These are phyloP conservation scores for Eidolon dupreanum DNA, from an alignment of 2,797 vertebrate species.

Conservation along the genomic window DNA sequence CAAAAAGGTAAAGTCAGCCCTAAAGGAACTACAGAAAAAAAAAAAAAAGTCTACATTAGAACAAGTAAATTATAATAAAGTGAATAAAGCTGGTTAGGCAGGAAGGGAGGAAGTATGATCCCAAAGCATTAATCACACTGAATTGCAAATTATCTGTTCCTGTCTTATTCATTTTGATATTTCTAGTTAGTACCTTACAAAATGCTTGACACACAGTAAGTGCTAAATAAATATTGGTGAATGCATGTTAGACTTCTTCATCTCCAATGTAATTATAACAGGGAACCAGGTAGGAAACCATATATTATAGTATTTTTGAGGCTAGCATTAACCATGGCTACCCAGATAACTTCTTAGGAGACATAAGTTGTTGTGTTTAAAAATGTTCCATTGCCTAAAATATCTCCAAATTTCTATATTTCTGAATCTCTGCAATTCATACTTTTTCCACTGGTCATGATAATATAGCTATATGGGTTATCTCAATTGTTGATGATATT, in stretches of 20 bases:
- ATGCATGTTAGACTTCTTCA: not conserved
- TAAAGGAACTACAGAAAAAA: conserved; percentile 48
- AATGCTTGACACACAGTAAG: conserved; percentile 30
- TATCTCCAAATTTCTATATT: not conserved
- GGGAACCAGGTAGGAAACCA: not conserved
- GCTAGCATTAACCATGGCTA: not conserved
- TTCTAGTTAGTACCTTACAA: conserved; percentile 36
- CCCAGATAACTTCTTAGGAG: not conserved
- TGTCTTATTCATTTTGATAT: conserved; percentile 40
- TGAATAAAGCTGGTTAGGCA: conserved; percentile 20
- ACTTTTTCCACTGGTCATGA: not conserved
- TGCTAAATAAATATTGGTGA: conserved; percentile 42
- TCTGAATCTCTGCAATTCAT: not conserved
- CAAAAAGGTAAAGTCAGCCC: conserved; percentile 24
- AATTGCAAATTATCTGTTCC: conserved; percentile 34
- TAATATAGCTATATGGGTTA: not conserved
- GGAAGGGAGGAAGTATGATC: not conserved
- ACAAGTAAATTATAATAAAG: not conserved
- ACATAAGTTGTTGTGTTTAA: not conserved
- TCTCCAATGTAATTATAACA: not conserved
- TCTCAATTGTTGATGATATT: not conserved
- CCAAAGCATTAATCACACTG: conserved; percentile 20
- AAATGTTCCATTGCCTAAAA: not conserved
- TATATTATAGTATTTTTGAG: not conserved
- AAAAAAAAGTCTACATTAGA: conserved; percentile 8